Evolutionary conservation across 2,888 invertebrate genomes (phyloP), one percentile per base, ranked within the genome.

Genomic region (Vannuccia rotundouncinata): DNA sequence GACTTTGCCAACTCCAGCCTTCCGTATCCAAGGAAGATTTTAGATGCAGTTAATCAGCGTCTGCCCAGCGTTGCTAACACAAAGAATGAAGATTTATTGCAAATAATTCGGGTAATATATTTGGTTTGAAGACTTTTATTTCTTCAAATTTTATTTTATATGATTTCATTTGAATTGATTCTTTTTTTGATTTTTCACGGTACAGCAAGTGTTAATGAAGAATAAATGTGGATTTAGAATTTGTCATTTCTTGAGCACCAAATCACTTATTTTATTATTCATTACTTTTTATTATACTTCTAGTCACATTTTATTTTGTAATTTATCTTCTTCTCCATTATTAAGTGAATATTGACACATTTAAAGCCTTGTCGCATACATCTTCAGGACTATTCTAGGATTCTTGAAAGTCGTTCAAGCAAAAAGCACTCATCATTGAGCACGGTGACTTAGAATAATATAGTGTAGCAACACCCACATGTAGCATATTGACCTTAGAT

Each of bases 41-140:
- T 87, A 27, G 82, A 83, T 13, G 83, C 84, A 29, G 83, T 87
- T 25, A 84, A 84, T 81, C 83, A 83, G 27, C 83, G 83, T 17
- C 83, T 87, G 30, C 87, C 87, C 0, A 82, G 84, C 29, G 85
- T 86, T 22, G 86, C 87, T 25, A 84, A 85, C 82, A 85, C 86
- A 79, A 83, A 85, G 30, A 87, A 87, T 81, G 86, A 86, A 75
- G 86, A 86, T 73, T 84, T 87, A 1, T 84, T 87, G 1, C 85
- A 84, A 17, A 87, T 87, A 79, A 87, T 87, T 74, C 87, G 87
- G 85, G 87, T 86, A 81, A 27, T 75, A n/a, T 66, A 10, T 28
- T 73, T 60, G 45, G 45, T 45, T 45, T 45, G 5, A 13, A 45
- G 45, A 5, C 5, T 45, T 45, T 45, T 66, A n/a, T 2, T 66